Evolutionary conservation across 2,113 vertebrate species (phyloP), one percentile per base, ranked within the genome.

Genomic region (Australoheros scitulus): DNA sequence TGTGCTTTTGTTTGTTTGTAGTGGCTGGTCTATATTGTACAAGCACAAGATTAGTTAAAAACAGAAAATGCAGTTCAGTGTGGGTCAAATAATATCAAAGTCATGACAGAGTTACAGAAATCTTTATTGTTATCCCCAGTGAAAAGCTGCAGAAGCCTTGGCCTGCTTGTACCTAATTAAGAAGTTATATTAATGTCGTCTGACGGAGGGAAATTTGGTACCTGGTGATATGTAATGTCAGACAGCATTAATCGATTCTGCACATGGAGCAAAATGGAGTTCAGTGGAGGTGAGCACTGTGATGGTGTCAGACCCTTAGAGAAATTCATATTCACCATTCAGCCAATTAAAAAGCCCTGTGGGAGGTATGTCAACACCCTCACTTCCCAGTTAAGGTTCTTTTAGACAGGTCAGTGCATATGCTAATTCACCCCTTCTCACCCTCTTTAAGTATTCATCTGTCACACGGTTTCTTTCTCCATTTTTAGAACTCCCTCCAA

Each of bases 181-280:
- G 91, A 93, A 92, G 88, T 88, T 87, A 15, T 5, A 11, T 89
- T 81, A 58, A 91, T 86, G 80, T 85, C 6, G 3, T 36, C 43
- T 61, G 61, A 82, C 56, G 5, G 58, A 74, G 68, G 26, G 82
- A 58, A 81, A 79, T 79, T 87, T 41, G 63, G 60, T 63, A 74
- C 82, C 81, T 11, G 17, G 61, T 29, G 5, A 58, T 83, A 79
- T 79, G 41, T 61, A n/a, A 80, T 88, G 87, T 89, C 87, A 91
- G 89, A 76, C 61, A 11, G 83, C 58, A 63, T 82, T 87, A 92
- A 95, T 95, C 81, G 77, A 94, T 94, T 93, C 90, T 76, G 65
- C 70, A 36, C 78, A 38, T 65, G 77, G 77, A 85, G 86, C 56
- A 17, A 89, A 88, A 91, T 92, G 79, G 87, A 91, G 93, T 93